Base-by-base conservation (phyloP, 2,888 invertebrate genomes). In the Cetonia aurata region DNA sequence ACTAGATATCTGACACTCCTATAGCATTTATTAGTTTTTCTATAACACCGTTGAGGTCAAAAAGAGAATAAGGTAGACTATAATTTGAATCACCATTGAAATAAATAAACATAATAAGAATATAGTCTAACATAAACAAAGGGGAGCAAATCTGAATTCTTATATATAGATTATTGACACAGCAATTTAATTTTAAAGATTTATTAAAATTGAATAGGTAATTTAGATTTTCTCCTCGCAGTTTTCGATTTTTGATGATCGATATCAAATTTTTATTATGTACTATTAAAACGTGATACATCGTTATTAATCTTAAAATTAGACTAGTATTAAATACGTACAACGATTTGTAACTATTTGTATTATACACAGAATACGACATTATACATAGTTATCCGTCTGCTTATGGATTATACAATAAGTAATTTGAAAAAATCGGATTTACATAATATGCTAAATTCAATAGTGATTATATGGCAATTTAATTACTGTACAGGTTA, bases 311-410 rank as follows among this genome's bases (percentile, higher is more conserved):
- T 44, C 13, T 60, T 62, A 46, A 50, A 56, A 44, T 57, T 66
- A 70, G 55, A 62, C 44, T 72, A 55, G 53, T 60, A 69, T 41
- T 71, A 69, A 71, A 69, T 75, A 70, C 69, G 71, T 73, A 76
- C 76, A 75, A 74, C 75, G 73, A 74, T 72, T 76, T 62, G 74
- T 71, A 74, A 69, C 60, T 69, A 60, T 62, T 62, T 60, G 69
- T 59, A 69, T 62, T 25, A 60, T 60, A 69, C 48, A 68, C 60
- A 60, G 42, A 56, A 56, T 17, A 62, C 33, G 48, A 62, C 37
- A 62, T 62, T 44, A 53, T 52, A 19, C 46, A 46, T 15, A 46
- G 12, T 12, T 15, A 46, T 12, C 15, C n/a, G n/a, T 50, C 15
- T 50, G 15, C 15, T 15, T 25, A 4, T 25, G 25, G 19, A 50